Percentiles rank a stretch among this genome's conserved stretches.
These are phyloP conservation scores for Aplochiton taeniatus DNA, from an alignment of 2,797 vertebrate genomes.

Conservation along the genomic window DNA sequence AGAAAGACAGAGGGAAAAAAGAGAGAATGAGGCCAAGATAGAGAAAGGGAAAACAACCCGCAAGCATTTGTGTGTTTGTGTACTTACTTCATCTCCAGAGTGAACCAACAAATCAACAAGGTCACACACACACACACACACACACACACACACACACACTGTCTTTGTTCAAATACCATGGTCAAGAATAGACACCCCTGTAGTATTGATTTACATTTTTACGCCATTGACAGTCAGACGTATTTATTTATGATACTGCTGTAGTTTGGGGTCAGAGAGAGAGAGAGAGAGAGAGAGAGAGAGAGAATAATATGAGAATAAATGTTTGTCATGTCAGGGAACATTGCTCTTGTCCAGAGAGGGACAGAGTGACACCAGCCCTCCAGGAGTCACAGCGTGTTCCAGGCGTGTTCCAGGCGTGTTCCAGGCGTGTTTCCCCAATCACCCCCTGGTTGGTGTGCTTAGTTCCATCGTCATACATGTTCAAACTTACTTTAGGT, in stretches of 20 bases:
- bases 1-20: conserved; percentile 19
- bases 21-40: conserved; percentile 3
- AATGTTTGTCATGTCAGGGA: not conserved
- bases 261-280: too few relatives aligned
- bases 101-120: not conserved
- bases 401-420: not conserved
- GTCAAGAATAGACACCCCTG: too few relatives aligned
- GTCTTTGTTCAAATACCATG: too few relatives aligned
- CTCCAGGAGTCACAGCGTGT: not conserved
- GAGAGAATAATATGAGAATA: not conserved
- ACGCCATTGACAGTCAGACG: too few relatives aligned
- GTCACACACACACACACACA: not conserved
- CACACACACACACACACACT: not conserved
- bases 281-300: too few relatives aligned
- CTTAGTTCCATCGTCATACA: conserved; percentile 4
- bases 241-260: too few relatives aligned
- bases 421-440: too few relatives aligned
- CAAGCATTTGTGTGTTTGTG: conserved; percentile 19
- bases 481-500: not conserved
- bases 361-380: not conserved
- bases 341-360: conserved; percentile 2
- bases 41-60: conserved; percentile 19
- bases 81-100: not conserved
- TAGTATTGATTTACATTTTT: too few relatives aligned
- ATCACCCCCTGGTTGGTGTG: not conserved